These are phyloP conservation scores for Eriosoma lanigerum DNA, from an alignment of 1,140 invertebrate genomes.

Conservation along the genomic window DNA sequence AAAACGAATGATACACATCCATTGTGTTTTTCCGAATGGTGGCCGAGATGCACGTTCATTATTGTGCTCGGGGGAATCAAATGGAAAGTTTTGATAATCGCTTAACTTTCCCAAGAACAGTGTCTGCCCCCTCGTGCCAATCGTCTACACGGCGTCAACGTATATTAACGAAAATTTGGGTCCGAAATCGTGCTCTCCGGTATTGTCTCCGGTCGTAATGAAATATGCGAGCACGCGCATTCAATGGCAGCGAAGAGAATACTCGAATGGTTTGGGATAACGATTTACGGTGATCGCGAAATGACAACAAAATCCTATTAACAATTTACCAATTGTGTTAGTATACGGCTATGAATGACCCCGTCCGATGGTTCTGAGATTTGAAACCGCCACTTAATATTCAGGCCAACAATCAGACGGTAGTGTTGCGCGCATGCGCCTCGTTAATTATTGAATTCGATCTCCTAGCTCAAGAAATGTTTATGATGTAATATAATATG, in stretches of 20 bases:
- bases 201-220: neutral
- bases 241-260: neutral
- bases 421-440: too few relatives aligned
- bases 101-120: conserved; percentile 36
- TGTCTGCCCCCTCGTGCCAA: conserved; percentile 1
- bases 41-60: conserved; percentile 26
- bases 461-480: too few relatives aligned
- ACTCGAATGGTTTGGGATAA: too few relatives aligned
- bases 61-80: conserved; percentile 19
- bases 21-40: neutral
- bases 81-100: conserved; percentile 36
- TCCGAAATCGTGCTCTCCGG: neutral
- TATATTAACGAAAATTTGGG: neutral
- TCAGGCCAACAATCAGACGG: too few relatives aligned
- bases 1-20: conserved; percentile 27
- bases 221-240: neutral
- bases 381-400: neutral
- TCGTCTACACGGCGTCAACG: neutral
- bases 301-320: neutral
- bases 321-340: neutral
- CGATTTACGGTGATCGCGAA: neutral
- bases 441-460: neutral
- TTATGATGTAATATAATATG: too few relatives aligned
- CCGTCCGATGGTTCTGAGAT: neutral
- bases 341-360: neutral